phyloP scores from a whole-genome alignment of 2,113 vertebrate species.

The Elaphurus davidianus region DNA sequence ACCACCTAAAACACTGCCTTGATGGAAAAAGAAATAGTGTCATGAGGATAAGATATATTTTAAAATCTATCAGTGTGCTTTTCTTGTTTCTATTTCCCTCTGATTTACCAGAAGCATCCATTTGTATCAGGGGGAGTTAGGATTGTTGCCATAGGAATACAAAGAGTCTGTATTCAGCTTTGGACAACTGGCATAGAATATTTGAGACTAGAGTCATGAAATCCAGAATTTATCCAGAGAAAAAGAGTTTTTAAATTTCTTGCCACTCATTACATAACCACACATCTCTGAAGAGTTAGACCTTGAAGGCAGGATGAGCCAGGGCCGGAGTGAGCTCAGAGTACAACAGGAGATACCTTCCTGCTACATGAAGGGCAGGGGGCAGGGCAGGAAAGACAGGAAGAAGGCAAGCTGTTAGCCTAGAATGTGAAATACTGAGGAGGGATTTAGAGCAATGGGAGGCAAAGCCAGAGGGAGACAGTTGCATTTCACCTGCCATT shows the following conservation, averaged over 20 bases:
- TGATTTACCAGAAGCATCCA: conserved; percentile 7
- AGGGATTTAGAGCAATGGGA: not conserved
- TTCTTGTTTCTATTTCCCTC: conserved; percentile 27
- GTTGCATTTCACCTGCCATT: not conserved
- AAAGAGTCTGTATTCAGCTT: not conserved
- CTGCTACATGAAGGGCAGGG: not conserved
- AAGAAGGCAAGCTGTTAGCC: not conserved
- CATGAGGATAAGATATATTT: not conserved
- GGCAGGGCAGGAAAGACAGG: not conserved
- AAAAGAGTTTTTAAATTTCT: not conserved
- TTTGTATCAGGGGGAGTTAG: not conserved
- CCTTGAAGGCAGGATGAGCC: not conserved
- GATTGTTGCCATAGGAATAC: conserved; percentile 17
- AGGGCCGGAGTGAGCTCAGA: not conserved
- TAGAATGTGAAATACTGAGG: not conserved
- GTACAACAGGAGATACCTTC: not conserved
- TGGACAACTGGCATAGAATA: not conserved
- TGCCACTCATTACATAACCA: not conserved
- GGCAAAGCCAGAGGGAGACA: not conserved
- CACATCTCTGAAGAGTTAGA: not conserved
- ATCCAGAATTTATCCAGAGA: conserved; percentile 20
- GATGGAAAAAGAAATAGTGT: conserved; percentile 46
- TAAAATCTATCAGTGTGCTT: not conserved
- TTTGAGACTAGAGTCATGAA: not conserved
- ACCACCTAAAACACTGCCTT: not conserved